Base-by-base conservation (phyloP, 2,797 vertebrate species). In the Parauchenoglanis punctatus region DNA sequence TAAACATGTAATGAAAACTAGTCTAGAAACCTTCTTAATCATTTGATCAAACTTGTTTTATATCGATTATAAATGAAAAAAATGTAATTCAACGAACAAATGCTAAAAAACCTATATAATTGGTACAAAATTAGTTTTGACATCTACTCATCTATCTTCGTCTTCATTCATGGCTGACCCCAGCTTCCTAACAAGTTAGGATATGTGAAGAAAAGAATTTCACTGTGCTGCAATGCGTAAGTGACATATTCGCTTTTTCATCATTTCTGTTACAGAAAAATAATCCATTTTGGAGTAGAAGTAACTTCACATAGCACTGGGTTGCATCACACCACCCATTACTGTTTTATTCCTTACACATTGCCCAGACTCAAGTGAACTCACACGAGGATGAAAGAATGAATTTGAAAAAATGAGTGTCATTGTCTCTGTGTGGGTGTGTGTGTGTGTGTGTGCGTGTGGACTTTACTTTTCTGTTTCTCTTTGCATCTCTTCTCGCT, bases 401-500 rank as follows among this genome's bases (percentile, higher is more conserved):
- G 11, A 12, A 23, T 46, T 10, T 73, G 31, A 35, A 28, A 67
- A 18, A 67, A 67, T 81, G 3, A 17, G 44, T 52, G n/a, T 70
- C 35, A 28, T 31, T 83, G 59, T 58, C 49, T 86, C 44, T 80
- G 73, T 76, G 13, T 54, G 75, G 18, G 28, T 20, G 17, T 56
- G 40, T 13, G 13, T 84, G 65, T 87, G 28, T 83, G 49, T 20
- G 75, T 61, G 61, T 76, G 67, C 12, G 31, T 35, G 44, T 40
- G 52, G 46, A 52, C 91, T 94, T 96, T 94, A 99, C 98, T 95
- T 98, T 85, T 99, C 97, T 23, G 96, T 90, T 70, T 99, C 98
- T 13, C 95, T 92, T 31, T 97, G 97, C 97, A 98, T 99, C 95
- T 99, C 98, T 92, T 99, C 98, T 25, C 98, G 96, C 95, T 98